Base-by-base conservation (phyloP, 2,888 invertebrate genomes). In the Ophonus ardosiacus region DNA sequence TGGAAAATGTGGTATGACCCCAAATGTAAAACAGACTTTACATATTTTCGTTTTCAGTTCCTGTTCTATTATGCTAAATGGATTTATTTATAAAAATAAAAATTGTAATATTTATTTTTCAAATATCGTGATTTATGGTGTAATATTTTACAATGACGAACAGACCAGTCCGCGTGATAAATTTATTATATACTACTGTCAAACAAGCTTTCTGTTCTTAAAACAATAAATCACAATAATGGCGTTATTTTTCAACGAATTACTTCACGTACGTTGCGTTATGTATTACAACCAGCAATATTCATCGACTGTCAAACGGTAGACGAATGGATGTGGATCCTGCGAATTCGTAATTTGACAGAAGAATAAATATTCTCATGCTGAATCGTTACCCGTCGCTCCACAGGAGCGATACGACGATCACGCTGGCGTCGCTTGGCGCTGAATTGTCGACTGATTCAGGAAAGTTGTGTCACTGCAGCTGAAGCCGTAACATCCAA, bases 261-360 rank as follows among this genome's bases (percentile, higher is more conserved):
- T 13, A 5, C 68, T 68, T 3, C 38, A 31, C 61, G 0, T n/a
- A 59, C 7, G 57, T 10, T 15, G 56, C 31, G 31, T 31, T 31
- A 31, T 31, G n/a, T 15, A 59, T 59, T 21, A 2, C 63, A 63
- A 10, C 24, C 38, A 15, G 7, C 38, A 68, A 68, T 68, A 68
- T 68, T 40, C 68, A 68, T 68, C 63, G 63, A 68, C 15, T 68
- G 68, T 68, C 68, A 68, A 68, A 68, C 24, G 24, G 15, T 7
- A 38, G 38, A 68, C 68, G 68, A 68, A 68, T 68, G 38, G 38
- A 68, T 68, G 68, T 38, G 68, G 68, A 68, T 68, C 68, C 38
- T 8, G 68, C 68, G 68, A 68, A 68, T 68, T 38, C 68, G 68
- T 68, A 68, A 68, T 68, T 68, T 68, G 68, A 68, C 68, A 68